Conservation (phyloP, 2,113 vertebrate species). For the Xerus inauris region DNA sequence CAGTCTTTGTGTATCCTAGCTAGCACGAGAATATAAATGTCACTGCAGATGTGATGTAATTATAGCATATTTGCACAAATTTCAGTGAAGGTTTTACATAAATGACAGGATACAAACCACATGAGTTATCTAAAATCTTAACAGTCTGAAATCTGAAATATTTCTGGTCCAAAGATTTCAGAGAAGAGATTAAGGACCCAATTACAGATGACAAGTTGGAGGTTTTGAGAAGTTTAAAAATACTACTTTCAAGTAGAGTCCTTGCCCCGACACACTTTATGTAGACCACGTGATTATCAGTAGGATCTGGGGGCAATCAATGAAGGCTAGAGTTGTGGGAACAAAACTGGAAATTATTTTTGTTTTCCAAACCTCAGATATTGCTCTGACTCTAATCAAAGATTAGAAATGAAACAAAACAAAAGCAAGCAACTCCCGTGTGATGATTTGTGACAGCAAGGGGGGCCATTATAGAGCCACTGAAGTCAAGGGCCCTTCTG, state of each 20-base stretch:
- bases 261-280: not conserved
- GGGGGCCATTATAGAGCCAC: not conserved
- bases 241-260: not conserved
- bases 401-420: slow-evolving; percentile 22
- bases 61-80: not conserved
- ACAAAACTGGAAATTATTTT: not conserved
- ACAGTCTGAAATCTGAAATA: slow-evolving; percentile 34
- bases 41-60: not conserved
- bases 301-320: not conserved
- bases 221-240: not conserved
- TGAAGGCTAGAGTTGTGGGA: not conserved
- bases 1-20: not conserved
- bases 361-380: not conserved
- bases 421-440: not conserved
- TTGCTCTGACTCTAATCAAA: not conserved
- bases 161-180: not conserved
- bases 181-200: not conserved
- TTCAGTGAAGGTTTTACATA: not conserved
- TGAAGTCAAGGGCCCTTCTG: not conserved
- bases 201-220: not conserved
- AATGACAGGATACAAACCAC: not conserved
- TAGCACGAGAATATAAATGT: not conserved
- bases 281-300: not conserved
- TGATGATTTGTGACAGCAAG: not conserved
- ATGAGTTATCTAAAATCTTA: not conserved